Conservation (phyloP, 2,888 invertebrate species). For the Panopea generosa region DNA sequence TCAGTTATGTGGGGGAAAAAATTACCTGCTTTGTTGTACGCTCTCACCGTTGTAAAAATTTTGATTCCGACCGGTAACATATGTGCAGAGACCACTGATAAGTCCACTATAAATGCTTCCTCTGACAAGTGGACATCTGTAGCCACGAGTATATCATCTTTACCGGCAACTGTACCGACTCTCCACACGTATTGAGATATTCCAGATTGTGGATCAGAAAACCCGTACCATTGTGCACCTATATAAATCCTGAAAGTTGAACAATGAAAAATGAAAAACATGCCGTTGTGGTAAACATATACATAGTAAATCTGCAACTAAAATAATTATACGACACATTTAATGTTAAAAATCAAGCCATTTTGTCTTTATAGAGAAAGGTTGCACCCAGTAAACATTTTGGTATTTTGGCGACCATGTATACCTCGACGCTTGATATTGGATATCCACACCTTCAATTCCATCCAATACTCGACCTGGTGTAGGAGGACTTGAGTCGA, state of each 20-base stretch:
- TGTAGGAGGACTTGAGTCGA: constrained; percentile 68
- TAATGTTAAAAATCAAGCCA: too few species aligned
- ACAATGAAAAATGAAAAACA: not conserved
- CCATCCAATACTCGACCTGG: constrained; percentile 69
- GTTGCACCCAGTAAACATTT: too few species aligned
- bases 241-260: constrained; percentile 56
- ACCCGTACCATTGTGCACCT: constrained; percentile 67
- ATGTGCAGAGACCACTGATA: not conserved
- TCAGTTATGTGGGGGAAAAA: too few species aligned
- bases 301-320: too few species aligned
- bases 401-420: too few species aligned
- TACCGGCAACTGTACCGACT: constrained; percentile 60
- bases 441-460: constrained; percentile 49
- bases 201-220: constrained; percentile 68
- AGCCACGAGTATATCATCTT: constrained; percentile 47
- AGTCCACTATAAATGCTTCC: constrained; percentile 31
- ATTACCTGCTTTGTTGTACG: constrained; percentile 68
- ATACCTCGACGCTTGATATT: constrained; percentile 62
- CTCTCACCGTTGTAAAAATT: constrained; percentile 61
- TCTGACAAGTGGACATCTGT: constrained; percentile 34
- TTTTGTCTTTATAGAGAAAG: too few species aligned
- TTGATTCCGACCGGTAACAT: constrained; percentile 31
- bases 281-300: too few species aligned
- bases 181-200: constrained; percentile 66
- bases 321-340: too few species aligned